Evolutionary conservation across 2,888 invertebrate species (phyloP), one percentile per base, ranked within the genome.

Genomic region (Psylliodes chrysocephalus): DNA sequence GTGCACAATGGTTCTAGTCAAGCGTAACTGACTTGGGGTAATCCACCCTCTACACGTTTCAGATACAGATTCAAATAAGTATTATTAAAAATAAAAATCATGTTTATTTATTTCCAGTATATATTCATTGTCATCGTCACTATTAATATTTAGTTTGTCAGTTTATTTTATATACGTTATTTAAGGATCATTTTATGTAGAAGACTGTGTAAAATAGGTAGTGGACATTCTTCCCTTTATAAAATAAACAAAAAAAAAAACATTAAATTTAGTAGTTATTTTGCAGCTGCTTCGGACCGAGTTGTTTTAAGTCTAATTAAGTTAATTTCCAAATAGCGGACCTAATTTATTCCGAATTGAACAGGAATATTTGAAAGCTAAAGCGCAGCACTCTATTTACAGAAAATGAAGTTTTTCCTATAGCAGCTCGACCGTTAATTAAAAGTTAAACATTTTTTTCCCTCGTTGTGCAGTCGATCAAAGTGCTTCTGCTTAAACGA

Each of bases 391-490:
- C 46, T 33, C 28, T 52, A 28, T 60, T 52, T 44, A 52, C 44
- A 42, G 33, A 52, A 60, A n/a, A 22, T 12, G 52, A 53, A 52
- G 44, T 33, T 60, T 52, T 60, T 44, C 33, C 60, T 19, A n/a
- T n/a, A n/a, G n/a, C n/a, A 40, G 51, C 28, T 25, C 6, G 33
- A 56, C 17, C 52, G 30, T 60, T 53, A 60, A 60, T 60, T 60
- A 60, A 60, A 60, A 60, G 60, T 60, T 52, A 60, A 60, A 60
- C 52, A 44, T 60, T 60, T 44, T 44, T 53, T 17, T n/a, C n/a
- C n/a, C n/a, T n/a, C n/a, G 52, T n/a, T 44, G 44, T 33, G 17
- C 17, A 28, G 42, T 53, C 60, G 44, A 60, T 60, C 51, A 51
- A 60, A 60, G 60, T 52, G 60, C 52, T 17, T 18, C 15, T 38